Evolutionary conservation across 2,888 invertebrate species (phyloP).

Genomic region (Prosopocoilus inquinatus): DNA sequence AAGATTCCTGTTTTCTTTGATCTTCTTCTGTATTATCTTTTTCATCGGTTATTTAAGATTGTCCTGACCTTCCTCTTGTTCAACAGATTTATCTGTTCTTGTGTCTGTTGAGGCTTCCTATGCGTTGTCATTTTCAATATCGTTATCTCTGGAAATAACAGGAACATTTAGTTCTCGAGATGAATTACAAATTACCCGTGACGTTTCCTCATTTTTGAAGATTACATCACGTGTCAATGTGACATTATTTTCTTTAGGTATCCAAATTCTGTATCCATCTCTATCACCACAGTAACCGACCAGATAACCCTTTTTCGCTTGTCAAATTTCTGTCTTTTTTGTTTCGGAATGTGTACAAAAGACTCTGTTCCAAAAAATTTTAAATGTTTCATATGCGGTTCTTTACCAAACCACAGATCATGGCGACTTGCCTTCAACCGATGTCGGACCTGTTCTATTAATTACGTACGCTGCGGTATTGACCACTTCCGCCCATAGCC

Average conservation of each 20-base stretch:
- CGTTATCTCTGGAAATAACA: no score
- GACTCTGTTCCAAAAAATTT: background rate
- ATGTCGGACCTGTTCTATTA: background rate
- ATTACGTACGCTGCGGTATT: background rate
- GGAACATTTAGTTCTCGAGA: no score
- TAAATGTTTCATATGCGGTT: background rate
- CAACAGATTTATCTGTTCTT: no score
- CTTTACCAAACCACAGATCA: slow-evolving; percentile 2
- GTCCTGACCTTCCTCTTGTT: no score
- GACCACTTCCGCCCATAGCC: background rate
- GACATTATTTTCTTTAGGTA: background rate
- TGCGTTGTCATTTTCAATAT: no score
- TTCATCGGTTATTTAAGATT: no score
- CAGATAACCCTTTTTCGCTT: background rate
- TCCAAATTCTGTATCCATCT: slow-evolving; percentile 1
- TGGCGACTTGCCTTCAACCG: no score
- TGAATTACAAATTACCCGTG: background rate
- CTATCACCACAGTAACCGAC: slow-evolving; percentile 2
- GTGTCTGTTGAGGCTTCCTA: no score
- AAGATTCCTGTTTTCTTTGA: no score
- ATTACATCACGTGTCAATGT: background rate
- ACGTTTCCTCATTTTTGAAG: background rate
- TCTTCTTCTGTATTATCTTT: no score
- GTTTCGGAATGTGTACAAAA: background rate
- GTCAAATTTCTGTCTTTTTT: slow-evolving; percentile 1